Evolutionary conservation across 2,888 invertebrate genomes (phyloP).

Genomic region (Philereme transversata): DNA sequence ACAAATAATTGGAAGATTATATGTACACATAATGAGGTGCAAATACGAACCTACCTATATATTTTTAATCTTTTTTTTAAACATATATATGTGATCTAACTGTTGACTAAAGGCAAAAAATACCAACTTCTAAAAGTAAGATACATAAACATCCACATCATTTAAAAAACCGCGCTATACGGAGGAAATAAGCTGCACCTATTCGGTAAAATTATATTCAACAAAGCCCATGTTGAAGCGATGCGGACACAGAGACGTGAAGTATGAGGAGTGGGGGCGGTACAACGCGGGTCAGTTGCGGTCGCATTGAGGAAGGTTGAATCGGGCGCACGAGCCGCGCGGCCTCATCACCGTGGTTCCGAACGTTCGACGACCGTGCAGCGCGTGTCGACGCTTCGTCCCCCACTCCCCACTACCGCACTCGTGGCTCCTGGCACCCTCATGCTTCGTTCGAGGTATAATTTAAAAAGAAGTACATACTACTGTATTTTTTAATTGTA

Average conservation of each 20-base stretch:
- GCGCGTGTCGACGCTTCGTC: slow-evolving; percentile 81
- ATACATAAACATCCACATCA: neutral
- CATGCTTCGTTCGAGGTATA: slow-evolving; percentile 14
- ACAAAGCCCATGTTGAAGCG: slow-evolving; percentile 37
- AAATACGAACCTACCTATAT: no score
- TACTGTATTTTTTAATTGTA: neutral
- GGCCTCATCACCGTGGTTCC: slow-evolving; percentile 75
- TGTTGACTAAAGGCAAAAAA: no score
- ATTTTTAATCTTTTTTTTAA: no score
- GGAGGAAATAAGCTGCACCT: neutral
- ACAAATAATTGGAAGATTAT: no score
- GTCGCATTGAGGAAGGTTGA: slow-evolving; percentile 84
- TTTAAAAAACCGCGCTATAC: neutral
- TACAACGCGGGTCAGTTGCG: slow-evolving; percentile 78
- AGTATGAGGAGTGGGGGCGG: slow-evolving; percentile 32
- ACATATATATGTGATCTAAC: no score
- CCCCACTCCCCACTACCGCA: slow-evolving; percentile 54
- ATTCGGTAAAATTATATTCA: slow-evolving; percentile 25
- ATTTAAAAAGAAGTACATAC: neutral
- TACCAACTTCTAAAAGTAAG: no score
- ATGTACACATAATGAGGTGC: no score
- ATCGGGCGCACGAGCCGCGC: slow-evolving; percentile 79
- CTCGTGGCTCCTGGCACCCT: slow-evolving; percentile 54
- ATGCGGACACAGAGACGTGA: slow-evolving; percentile 38
- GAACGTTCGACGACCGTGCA: slow-evolving; percentile 80